Percentiles rank a stretch among this genome's conserved stretches.
phyloP scores from a whole-genome alignment of 2,113 vertebrate species.

The Ammodytes marinus region DNA sequence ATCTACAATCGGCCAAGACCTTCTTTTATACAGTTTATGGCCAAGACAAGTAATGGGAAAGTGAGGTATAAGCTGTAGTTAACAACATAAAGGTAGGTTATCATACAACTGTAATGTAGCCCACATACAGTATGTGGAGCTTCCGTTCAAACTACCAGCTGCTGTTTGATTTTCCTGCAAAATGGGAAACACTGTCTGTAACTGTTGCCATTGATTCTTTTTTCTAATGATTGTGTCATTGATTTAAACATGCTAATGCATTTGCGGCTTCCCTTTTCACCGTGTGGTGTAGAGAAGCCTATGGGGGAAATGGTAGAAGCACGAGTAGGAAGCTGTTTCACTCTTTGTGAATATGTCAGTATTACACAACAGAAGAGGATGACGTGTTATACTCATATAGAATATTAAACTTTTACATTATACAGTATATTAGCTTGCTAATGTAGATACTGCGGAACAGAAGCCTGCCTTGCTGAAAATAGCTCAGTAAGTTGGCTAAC shows the following conservation, averaged over 20 bases:
- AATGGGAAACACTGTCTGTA: neutral
- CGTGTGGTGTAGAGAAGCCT: neutral
- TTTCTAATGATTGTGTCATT: neutral
- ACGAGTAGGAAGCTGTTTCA: neutral
- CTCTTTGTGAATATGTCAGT: neutral
- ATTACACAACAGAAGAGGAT: neutral
- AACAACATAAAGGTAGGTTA: neutral
- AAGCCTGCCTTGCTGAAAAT: neutral
- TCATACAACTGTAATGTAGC: neutral
- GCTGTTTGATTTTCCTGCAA: neutral
- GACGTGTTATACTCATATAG: neutral
- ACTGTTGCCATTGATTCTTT: neutral
- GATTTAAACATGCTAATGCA: slow-evolving; percentile 19
- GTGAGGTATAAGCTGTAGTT: neutral
- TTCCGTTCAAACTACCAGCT: neutral
- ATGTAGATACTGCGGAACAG: neutral
- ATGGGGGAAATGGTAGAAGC: neutral
- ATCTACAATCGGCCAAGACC: no score
- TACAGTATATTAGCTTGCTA: no score
- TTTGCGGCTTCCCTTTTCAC: neutral
- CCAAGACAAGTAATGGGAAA: neutral
- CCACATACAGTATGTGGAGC: neutral
- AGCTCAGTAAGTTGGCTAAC: neutral
- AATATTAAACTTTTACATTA: neutral
- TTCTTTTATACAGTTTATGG: no score